Evolutionary conservation across 1,140 invertebrate species (phyloP), one percentile per base, ranked within the genome.

Genomic region (Protaetia brevitarsis): DNA sequence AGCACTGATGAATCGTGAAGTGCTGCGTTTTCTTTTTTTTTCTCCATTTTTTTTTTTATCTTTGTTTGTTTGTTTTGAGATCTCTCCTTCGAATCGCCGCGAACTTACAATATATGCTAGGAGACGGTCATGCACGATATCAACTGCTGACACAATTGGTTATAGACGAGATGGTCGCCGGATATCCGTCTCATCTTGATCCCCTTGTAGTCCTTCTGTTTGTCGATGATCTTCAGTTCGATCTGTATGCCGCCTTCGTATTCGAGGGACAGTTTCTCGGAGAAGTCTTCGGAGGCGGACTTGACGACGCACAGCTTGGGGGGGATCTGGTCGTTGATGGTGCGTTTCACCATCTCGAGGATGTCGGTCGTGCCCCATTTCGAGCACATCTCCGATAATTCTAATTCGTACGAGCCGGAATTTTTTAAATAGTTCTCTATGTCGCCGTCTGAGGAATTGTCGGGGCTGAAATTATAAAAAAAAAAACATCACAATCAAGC

Each of bases 101-200:
- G 1, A 19, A 51, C 19, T 65, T 23, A 34, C 58, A 21, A 19
- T 21, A 29, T 16, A 57, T 71, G 79, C 80, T 82, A 84, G 82
- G 82, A 89, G 78, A 89, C 89, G 68, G 88, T 90, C 79, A 96
- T 90, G 75, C 92, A 93, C 51, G 91, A 91, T 45, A 97, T 91
- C 60, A 97, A 81, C 77, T 95, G 92, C 74, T 95, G 90, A 80
- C 94, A 96, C 11, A 96, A 84, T 77, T 93, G 91, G 67, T 90
- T 92, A 76, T 96, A 96, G 75, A 94, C 91, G 66, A 90, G 83
- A 78, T 93, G 91, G 80, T 97, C 94, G 2, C 95, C 95, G 0
- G 93, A 95, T 68, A 97, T 94, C 76, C 93, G 83, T 64, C 94
- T 81, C 85, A 97, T 88, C 74, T 95, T 95, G 65, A 97, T 84